Conservation (phyloP, 2,888 invertebrate genomes). For the Phanerotoma sp. region DNA sequence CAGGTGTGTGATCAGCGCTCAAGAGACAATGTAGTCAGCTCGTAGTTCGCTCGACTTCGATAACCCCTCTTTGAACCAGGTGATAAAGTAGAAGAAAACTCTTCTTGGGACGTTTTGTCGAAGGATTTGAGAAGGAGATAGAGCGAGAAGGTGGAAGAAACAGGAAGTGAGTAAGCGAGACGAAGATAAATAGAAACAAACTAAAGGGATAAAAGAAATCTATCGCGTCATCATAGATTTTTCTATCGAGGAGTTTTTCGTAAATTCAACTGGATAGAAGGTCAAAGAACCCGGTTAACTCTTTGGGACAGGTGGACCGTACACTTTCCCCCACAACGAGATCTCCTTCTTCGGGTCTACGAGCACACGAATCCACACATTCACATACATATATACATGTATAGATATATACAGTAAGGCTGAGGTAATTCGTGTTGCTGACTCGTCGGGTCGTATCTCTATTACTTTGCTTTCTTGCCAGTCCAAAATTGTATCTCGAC, state of each 20-base stretch:
- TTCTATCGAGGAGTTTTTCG: constrained; percentile 10
- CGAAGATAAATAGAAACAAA: background rate
- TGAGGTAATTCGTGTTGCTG: background rate
- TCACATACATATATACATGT: background rate
- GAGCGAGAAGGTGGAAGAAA: background rate
- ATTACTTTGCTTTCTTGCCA: no score
- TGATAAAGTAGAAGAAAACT: constrained; percentile 23
- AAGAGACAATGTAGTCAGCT: background rate
- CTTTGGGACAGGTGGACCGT: constrained; percentile 15
- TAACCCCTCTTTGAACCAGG: constrained; percentile 22
- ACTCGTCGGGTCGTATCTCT: no score
- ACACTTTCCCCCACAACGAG: constrained; percentile 1
- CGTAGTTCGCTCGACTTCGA: constrained; percentile 1
- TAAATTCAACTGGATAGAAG: constrained; percentile 8
- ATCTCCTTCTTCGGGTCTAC: constrained; percentile 4
- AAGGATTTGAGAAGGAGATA: constrained; percentile 6
- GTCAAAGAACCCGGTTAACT: constrained; percentile 16
- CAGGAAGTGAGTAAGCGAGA: background rate
- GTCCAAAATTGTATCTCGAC: no score
- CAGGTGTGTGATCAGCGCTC: constrained; percentile 1
- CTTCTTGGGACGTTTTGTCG: constrained; percentile 8
- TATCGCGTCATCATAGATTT: background rate
- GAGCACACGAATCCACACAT: constrained; percentile 7
- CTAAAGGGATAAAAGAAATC: background rate
- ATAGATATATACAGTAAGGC: background rate